Conservation (phyloP, 2,113 vertebrate species). For the Elanus axillaris region DNA sequence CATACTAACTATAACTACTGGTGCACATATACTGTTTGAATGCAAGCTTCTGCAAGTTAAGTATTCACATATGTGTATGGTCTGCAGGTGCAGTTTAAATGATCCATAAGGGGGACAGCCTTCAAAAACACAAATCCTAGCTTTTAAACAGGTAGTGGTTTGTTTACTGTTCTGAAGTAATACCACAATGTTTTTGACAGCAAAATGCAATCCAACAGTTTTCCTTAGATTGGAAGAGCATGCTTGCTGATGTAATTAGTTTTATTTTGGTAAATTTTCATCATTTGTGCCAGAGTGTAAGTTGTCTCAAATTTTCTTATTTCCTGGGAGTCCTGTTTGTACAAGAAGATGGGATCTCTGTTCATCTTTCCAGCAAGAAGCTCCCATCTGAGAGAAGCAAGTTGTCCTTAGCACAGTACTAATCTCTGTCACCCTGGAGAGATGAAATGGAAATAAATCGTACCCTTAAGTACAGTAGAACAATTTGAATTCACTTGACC, state of each 20-base stretch:
- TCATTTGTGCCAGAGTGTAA: not conserved
- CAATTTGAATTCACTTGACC: not conserved
- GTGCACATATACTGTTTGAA: not conserved
- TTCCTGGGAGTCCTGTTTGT: not conserved
- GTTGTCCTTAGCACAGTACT: not conserved
- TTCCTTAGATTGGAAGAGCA: not conserved
- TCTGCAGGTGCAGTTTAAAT: not conserved
- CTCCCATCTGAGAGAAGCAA: not conserved
- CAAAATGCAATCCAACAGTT: not conserved
- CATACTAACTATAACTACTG: not conserved
- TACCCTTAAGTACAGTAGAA: not conserved
- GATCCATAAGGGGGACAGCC: not conserved
- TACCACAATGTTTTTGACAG: not conserved
- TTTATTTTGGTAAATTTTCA: not conserved
- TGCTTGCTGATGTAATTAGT: not conserved
- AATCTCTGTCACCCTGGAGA: not conserved
- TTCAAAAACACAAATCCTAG: not conserved
- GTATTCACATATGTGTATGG: not conserved
- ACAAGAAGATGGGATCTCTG: not conserved
- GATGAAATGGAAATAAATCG: not conserved
- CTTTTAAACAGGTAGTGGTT: constrained; percentile 23
- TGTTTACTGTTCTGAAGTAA: constrained; percentile 4
- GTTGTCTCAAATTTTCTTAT: not conserved
- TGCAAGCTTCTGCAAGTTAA: not conserved
- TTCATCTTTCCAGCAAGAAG: not conserved